phyloP scores from a whole-genome alignment of 2,888 invertebrate species.

The Tetragnatha montana region DNA sequence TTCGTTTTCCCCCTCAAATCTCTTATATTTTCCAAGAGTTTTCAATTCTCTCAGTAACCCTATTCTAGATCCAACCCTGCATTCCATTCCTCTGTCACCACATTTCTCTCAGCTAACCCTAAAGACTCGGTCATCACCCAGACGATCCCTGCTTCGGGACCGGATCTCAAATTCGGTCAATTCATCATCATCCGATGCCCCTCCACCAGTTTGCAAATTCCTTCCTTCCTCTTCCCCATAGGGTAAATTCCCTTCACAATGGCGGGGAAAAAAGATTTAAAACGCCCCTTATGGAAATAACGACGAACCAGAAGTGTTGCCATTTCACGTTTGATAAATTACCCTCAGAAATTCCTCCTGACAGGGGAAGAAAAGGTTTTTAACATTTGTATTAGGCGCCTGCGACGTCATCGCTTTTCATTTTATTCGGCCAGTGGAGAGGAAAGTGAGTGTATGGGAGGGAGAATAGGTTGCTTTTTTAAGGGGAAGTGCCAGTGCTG shows the following conservation, averaged over 20 bases:
- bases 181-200: not conserved
- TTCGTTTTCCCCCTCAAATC: too few relatives aligned
- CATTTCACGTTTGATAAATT: conserved; percentile 45
- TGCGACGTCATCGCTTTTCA: conserved; percentile 1
- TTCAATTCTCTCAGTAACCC: too few relatives aligned
- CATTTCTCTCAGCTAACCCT: too few relatives aligned
- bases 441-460: not conserved
- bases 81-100: too few relatives aligned
- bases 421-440: not conserved
- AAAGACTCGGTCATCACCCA: too few relatives aligned
- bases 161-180: not conserved
- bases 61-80: too few relatives aligned
- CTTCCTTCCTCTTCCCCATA: not conserved
- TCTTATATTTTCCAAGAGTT: too few relatives aligned
- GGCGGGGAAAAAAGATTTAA: not conserved
- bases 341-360: conserved; percentile 9
- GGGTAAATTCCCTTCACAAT: not conserved
- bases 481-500: not conserved
- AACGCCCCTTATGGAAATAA: conserved; percentile 28
- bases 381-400: conserved; percentile 49
- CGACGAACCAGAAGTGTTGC: conserved; percentile 27
- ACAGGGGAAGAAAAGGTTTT: conserved; percentile 27
- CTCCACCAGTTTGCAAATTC: not conserved
- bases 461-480: conserved; percentile 3
- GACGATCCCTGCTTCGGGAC: not conserved